Conservation (phyloP, 2,888 invertebrate species). For the Polymixis lichenea region DNA sequence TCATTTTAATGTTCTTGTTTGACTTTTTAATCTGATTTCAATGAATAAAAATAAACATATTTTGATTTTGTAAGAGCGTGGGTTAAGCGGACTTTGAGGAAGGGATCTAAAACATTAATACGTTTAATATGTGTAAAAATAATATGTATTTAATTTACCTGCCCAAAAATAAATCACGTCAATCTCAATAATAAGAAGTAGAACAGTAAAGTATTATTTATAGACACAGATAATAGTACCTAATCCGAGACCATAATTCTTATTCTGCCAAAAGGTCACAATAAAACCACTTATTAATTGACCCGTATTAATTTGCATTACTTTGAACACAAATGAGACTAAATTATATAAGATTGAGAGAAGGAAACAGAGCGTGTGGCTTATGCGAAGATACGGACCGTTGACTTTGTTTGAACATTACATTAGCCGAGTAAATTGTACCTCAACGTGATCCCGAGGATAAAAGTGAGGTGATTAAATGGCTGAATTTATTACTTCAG, state of each 20-base stretch:
- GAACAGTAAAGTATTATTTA: neutral
- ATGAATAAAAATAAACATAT: neutral
- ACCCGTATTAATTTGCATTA: conserved; percentile 60
- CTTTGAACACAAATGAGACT: conserved; percentile 48
- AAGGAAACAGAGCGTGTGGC: conserved; percentile 73
- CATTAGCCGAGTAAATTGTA: conserved; percentile 59
- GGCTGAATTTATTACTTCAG: conserved; percentile 29
- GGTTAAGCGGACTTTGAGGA: too few species aligned
- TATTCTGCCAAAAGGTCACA: conserved; percentile 54
- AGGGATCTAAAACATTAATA: neutral
- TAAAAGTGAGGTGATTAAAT: conserved; percentile 47
- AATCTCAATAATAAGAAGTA: neutral
- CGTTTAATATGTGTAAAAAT: too few species aligned
- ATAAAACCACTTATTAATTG: conserved; percentile 27
- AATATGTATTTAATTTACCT: too few species aligned
- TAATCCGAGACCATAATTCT: conserved; percentile 10
- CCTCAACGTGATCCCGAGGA: conserved; percentile 36
- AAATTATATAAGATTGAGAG: conserved; percentile 65
- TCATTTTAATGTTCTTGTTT: conserved; percentile 36
- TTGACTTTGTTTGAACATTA: conserved; percentile 66
- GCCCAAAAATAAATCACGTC: neutral
- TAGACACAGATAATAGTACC: conserved; percentile 16
- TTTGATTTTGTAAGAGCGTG: neutral
- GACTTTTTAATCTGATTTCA: conserved; percentile 22
- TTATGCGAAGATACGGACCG: conserved; percentile 66